Base-by-base conservation (phyloP, 1,140 invertebrate species). In the Drosophila erecta region DNA sequence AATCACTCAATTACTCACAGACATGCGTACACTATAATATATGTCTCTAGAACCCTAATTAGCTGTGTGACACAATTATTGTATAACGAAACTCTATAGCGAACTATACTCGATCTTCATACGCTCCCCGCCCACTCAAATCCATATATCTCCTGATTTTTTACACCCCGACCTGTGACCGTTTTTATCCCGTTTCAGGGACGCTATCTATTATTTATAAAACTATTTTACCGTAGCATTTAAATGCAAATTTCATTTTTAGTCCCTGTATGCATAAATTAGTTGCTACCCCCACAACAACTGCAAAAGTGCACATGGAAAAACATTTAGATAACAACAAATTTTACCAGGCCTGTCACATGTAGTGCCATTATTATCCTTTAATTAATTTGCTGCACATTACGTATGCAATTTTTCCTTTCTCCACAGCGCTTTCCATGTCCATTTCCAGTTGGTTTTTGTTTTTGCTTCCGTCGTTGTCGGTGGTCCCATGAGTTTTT, bases 181-280 rank as follows among this genome's bases (percentile, higher is more conserved):
- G 65, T 35, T 67, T 8, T 40, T 15, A 17, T 47, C 17, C 66
- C 50, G 40, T 37, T 56, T 47, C 66, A 69, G 49, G 65, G 62
- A 75, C 51, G 60, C 41, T 57, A 75, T 84, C 54, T 75, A 81
- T 87, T 85, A 87, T 85, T 85, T 87, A 81, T 85, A 81, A 77
- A 81, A 85, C 67, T 74, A 75, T 85, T 86, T 84, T 85, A 73
- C 67, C 60, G 64, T 81, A 74, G 78, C 83, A 87, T 87, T 81
- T 87, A 85, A 74, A 85, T 85, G 81, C 74, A 85, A 87, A 86
- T 85, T 85, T 86, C 58, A 81, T 78, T 85, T 85, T 71, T 84
- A 83, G 80, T 84, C 50, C 71, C 41, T 76, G 57, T 75, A 75
- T 78, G 81, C 79, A 85, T 85, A 85, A 85, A 85, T 85, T 85